Conservation (phyloP, 2,797 vertebrate genomes). For the Clamator glandarius region DNA sequence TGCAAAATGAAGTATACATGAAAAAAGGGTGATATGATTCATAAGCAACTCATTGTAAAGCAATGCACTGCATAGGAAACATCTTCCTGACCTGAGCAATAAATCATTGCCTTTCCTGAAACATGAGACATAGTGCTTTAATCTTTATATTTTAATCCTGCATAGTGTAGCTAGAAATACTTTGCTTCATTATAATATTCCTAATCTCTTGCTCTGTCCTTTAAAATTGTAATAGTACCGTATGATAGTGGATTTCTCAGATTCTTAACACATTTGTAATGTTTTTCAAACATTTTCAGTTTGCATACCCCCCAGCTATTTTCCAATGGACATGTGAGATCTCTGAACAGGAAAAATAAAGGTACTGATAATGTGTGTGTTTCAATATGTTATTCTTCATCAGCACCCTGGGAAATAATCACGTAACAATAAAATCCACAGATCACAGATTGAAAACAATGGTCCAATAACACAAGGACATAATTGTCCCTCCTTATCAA, state of each 20-base stretch:
- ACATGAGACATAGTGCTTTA: background rate
- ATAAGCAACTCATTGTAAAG: slow-evolving; percentile 2
- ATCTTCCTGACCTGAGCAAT: background rate
- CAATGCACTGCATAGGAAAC: background rate
- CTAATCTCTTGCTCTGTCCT: background rate
- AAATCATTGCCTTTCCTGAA: slow-evolving; percentile 22
- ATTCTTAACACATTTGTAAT: background rate
- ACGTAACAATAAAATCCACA: background rate
- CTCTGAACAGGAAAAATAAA: background rate
- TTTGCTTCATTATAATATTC: background rate
- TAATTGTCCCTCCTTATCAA: background rate
- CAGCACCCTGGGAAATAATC: background rate
- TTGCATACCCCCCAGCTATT: background rate
- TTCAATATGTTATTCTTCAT: background rate
- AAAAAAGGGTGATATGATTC: slow-evolving; percentile 9
- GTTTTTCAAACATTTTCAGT: background rate
- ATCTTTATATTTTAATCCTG: slow-evolving; percentile 3
- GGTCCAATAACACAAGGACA: background rate
- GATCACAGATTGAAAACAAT: background rate
- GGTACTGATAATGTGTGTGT: background rate
- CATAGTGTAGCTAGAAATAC: background rate
- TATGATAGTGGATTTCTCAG: background rate
- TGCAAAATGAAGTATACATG: background rate
- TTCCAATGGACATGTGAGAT: background rate
- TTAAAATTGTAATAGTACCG: background rate